Percentiles rank a stretch among this genome's conserved stretches.
Conservation (phyloP, 2,113 vertebrate species). For the Pterocles gutturalis region DNA sequence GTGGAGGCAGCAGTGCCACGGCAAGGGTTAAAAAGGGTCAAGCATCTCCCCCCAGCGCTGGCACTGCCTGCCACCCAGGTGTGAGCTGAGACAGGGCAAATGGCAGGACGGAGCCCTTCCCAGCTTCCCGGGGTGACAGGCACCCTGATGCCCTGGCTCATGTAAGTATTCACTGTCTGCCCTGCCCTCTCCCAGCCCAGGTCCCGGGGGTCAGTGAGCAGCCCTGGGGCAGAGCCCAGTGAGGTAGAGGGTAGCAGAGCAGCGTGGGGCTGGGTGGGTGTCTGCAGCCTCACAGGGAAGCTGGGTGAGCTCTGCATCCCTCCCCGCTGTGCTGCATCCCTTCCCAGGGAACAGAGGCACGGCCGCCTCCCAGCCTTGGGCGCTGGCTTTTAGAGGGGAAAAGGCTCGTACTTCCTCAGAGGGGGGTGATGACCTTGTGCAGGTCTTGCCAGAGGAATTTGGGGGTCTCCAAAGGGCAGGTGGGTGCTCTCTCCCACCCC, state of each 20-base stretch:
- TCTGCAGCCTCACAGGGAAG: background rate
- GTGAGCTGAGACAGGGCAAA: background rate
- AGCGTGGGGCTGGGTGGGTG: background rate
- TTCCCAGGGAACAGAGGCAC: background rate
- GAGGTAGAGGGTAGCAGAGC: no score
- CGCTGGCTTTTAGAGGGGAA: accelerated
- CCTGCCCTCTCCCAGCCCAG: accelerated
- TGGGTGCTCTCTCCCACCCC: background rate
- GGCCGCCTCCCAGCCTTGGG: accelerated
- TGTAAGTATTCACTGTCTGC: accelerated
- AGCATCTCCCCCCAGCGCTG: accelerated
- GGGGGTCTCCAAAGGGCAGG: accelerated
- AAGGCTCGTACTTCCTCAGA: background rate
- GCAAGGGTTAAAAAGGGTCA: background rate
- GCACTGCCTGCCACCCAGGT: background rate
- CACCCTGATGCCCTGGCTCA: background rate
- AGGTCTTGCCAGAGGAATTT: accelerated
- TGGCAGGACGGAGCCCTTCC: background rate
- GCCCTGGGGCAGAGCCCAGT: accelerated
- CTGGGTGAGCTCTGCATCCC: background rate
- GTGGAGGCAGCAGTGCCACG: background rate
- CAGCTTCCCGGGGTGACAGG: accelerated
- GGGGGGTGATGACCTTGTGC: background rate
- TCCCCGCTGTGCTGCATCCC: background rate
- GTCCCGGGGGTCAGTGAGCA: background rate